Evolutionary conservation across 2,113 vertebrate genomes (phyloP).

Genomic region (Dicerorhinus sumatrensis): DNA sequence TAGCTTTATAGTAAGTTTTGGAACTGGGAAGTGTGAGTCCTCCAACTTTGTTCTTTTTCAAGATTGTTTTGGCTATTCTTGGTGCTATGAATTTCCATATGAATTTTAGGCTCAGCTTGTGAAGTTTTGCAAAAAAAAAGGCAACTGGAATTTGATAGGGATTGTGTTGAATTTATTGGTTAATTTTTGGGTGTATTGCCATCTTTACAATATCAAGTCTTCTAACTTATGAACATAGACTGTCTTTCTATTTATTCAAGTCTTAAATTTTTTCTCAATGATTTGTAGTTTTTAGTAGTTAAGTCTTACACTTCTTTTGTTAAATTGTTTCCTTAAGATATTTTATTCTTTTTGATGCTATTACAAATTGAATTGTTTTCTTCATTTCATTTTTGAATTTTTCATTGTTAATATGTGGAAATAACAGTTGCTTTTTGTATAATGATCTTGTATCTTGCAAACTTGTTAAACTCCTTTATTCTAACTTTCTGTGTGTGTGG

Average conservation of each 20-base stretch:
- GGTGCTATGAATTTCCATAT: neutral
- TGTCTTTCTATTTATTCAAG: neutral
- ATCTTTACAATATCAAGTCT: neutral
- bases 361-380: neutral
- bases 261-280: neutral
- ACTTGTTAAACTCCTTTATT: neutral
- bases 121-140: neutral
- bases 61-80: neutral
- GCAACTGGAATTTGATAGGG: neutral
- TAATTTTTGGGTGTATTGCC: neutral
- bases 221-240: neutral
- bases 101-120: neutral
- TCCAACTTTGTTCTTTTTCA: neutral
- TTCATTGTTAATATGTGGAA: neutral
- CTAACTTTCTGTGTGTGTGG: neutral
- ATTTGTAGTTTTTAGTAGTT: neutral
- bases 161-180: neutral
- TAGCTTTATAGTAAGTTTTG: too few relatives aligned
- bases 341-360: neutral
- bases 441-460: neutral
- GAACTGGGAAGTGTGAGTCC: too few relatives aligned
- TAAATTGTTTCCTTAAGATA: neutral
- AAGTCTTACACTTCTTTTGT: neutral
- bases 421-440: neutral
- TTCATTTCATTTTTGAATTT: neutral